These are phyloP conservation scores for Moxostoma hubbsi DNA, from an alignment of 2,797 vertebrate genomes.

Conservation along the genomic window DNA sequence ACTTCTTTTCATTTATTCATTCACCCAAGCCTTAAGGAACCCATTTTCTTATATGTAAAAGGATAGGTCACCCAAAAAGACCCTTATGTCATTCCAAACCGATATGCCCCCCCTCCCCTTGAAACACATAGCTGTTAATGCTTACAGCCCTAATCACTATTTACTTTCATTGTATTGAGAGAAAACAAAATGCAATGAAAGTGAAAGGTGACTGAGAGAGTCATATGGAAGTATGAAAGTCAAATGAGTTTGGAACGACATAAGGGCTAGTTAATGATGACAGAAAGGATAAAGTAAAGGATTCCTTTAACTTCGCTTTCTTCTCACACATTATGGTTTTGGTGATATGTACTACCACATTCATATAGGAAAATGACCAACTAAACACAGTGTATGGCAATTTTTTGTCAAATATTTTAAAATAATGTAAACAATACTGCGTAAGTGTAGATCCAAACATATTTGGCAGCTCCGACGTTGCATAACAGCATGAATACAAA, in stretches of 20 bases:
- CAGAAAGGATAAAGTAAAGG: no score
- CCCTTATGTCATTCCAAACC: no score
- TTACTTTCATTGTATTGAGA: no score
- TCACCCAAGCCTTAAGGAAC: neutral
- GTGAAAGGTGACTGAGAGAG: no score
- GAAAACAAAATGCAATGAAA: no score
- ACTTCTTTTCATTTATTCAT: constrained; percentile 11
- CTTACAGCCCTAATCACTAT: no score
- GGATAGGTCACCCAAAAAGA: no score
- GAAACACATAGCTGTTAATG: no score
- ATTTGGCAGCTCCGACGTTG: constrained; percentile 61
- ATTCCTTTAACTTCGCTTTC: constrained; percentile 47
- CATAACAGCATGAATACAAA: constrained; percentile 53
- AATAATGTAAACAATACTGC: constrained; percentile 64
- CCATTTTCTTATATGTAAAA: neutral
- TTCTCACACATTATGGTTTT: constrained; percentile 14
- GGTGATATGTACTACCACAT: constrained; percentile 4
- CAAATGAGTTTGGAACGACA: no score
- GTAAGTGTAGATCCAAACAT: constrained; percentile 44
- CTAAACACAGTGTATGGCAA: constrained; percentile 43
- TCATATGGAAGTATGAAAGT: no score
- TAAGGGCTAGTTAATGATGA: no score
- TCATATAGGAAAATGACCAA: constrained; percentile 12
- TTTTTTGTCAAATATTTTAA: constrained; percentile 51
- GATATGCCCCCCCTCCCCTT: no score